Base-by-base conservation (phyloP, 2,888 invertebrate genomes). In the Bedellia somnulentella region DNA sequence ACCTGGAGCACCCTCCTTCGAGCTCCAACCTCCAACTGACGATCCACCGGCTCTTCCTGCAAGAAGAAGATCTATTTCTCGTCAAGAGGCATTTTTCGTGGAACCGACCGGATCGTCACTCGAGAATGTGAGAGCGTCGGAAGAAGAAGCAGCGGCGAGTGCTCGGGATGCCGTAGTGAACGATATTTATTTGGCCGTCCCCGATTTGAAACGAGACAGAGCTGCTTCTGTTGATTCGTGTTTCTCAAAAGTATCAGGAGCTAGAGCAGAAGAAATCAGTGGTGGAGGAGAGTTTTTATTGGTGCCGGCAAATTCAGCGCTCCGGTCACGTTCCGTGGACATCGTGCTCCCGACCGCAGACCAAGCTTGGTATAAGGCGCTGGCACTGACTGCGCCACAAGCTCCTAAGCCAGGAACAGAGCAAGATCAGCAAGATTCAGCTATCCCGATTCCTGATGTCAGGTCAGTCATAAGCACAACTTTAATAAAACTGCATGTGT, bases 141-240 rank as follows among this genome's bases (percentile, higher is more conserved):
- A 63, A 32, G 57, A 62, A 38, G 60, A 56, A 29, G 60, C 56
- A 2, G 54, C 51, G 21, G 49, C 40, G 42, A 62, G 45, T 35
- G 59, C 6, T 33, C 49, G 11, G 42, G 50, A 49, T 35, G 47
- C 53, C 14, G 45, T 80, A 27, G 86, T 88, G 5, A 80, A 84
- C 36, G 87, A 88, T 45, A 85, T 88, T 38, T 88, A 86, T 52
- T 64, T 89, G 25, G 82, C 88, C 34, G 92, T 92, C 36, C 92
- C 92, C 23, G 89, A 91, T 47, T 59, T 91, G 40, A 87, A 86
- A 53, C 80, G 91, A 15, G 91, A 91, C 52, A 82, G 92, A 11
- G 92, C 92, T 11, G 91, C 90, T 17, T 91, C 91, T 0, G 90
- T 93, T 2, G 92, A 92, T 55, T 90, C 91, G 11, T 88, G 89